phyloP scores from a whole-genome alignment of 1,140 invertebrate species.

The Meloidogyne exigua region DNA sequence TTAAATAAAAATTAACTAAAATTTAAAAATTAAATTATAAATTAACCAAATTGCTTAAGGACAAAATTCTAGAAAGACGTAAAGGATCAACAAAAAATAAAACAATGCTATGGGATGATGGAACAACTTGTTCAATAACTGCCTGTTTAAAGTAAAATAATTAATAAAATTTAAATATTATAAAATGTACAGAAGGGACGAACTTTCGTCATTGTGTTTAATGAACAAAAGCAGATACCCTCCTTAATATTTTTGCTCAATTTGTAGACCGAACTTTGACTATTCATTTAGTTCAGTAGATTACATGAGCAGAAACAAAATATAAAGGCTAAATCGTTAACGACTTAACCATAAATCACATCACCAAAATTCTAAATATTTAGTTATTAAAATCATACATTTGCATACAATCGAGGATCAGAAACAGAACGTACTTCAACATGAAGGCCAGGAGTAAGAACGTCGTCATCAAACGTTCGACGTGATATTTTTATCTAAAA shows the following conservation, averaged over 20 bases:
- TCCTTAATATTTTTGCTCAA: constrained; percentile 1
- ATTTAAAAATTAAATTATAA: background rate
- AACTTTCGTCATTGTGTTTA: constrained; percentile 4
- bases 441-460: constrained; percentile 27
- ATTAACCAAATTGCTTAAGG: background rate
- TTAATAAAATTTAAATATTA: background rate
- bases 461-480: constrained; percentile 12
- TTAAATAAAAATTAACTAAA: background rate
- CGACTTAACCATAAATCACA: background rate
- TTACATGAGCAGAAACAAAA: constrained; percentile 4
- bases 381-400: constrained; percentile 20
- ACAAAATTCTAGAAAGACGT: constrained; percentile 16
- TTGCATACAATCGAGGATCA: constrained; percentile 24
- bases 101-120: constrained; percentile 7
- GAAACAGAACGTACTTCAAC: constrained; percentile 29
- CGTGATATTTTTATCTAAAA: constrained; percentile 29
- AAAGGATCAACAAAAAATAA: constrained; percentile 31
- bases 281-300: background rate
- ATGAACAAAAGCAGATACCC: constrained; percentile 20
- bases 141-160: background rate
- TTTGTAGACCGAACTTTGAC: constrained; percentile 12
- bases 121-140: constrained; percentile 25
- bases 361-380: background rate
- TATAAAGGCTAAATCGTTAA: background rate
- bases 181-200: constrained; percentile 10